phyloP scores from a whole-genome alignment of 2,888 invertebrate genomes.

The Zonitis immaculata region DNA sequence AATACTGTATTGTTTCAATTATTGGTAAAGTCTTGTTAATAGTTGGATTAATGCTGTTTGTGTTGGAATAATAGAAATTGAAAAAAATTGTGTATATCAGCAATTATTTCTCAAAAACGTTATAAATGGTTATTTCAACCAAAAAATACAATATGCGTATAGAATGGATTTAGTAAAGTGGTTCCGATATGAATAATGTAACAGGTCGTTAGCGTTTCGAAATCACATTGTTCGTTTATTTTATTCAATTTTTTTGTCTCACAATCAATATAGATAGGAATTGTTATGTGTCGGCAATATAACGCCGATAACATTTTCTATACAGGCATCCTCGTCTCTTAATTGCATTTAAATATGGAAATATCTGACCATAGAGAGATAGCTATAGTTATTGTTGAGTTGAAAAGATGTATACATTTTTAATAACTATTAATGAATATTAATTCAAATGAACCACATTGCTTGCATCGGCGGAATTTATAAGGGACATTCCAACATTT shows the following conservation, averaged over 20 bases:
- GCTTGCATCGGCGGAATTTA: no score
- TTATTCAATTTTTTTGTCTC: slow-evolving; percentile 9
- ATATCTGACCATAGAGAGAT: no score
- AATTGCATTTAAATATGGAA: slow-evolving; percentile 32
- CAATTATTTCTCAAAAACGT: slow-evolving; percentile 5
- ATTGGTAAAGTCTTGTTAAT: no score
- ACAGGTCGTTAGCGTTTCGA: slow-evolving; percentile 40
- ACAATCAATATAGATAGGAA: background rate
- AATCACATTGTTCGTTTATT: slow-evolving; percentile 31
- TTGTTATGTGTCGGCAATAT: slow-evolving; percentile 7
- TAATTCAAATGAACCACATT: no score
- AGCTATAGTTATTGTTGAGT: no score
- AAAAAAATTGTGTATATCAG: slow-evolving; percentile 16
- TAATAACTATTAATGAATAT: no score
- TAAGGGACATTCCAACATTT: no score
- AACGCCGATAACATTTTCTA: slow-evolving; percentile 17
- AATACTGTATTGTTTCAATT: no score
- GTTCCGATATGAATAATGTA: slow-evolving; percentile 41
- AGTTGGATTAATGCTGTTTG: no score
- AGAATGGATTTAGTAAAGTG: slow-evolving; percentile 41
- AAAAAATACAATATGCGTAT: slow-evolving; percentile 34
- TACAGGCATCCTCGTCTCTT: slow-evolving; percentile 25
- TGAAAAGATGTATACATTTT: no score
- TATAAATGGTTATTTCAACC: slow-evolving; percentile 31
- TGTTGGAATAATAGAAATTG: background rate